A percentile compares a stretch with the other conserved stretches of the same genome.
These are phyloP conservation scores for Oncorhynchus clarkii DNA, from an alignment of 2,113 vertebrate genomes.

Conservation along the genomic window DNA sequence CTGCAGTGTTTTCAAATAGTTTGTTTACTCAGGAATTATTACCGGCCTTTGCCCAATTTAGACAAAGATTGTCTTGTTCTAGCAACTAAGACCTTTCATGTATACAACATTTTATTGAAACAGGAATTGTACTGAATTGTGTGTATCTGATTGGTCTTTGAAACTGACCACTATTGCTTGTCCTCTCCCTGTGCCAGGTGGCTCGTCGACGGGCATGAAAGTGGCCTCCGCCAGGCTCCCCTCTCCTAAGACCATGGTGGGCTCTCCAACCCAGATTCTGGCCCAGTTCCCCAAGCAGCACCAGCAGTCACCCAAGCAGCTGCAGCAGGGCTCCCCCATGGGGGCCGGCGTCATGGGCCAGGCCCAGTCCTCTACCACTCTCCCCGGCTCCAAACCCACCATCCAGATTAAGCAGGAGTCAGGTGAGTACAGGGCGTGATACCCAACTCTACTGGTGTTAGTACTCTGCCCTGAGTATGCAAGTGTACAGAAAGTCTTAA, in stretches of 20 bases:
- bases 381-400: constrained; percentile 86
- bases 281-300: constrained; percentile 93
- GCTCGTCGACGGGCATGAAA: constrained; percentile 86
- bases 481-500: background rate
- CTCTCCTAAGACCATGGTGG: constrained; percentile 89
- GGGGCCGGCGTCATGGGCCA: constrained; percentile 62
- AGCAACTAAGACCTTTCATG: background rate
- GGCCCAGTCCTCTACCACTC: constrained; percentile 71
- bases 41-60: no score
- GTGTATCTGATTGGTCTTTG: background rate
- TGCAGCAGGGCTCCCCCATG: constrained; percentile 73
- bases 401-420: constrained; percentile 99
- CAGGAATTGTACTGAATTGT: background rate
- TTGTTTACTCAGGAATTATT: background rate
- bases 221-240: constrained; percentile 87
- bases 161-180: background rate
- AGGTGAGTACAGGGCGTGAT: constrained; percentile 68
- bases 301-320: constrained; percentile 89
- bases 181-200: constrained; percentile 63
- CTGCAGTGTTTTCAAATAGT: background rate
- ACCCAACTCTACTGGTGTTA: background rate
- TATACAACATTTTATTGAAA: background rate
- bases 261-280: constrained; percentile 88
- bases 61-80: background rate
- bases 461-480: background rate